Evolutionary conservation across 2,113 vertebrate genomes (phyloP).

Genomic region (Rallus limicola): DNA sequence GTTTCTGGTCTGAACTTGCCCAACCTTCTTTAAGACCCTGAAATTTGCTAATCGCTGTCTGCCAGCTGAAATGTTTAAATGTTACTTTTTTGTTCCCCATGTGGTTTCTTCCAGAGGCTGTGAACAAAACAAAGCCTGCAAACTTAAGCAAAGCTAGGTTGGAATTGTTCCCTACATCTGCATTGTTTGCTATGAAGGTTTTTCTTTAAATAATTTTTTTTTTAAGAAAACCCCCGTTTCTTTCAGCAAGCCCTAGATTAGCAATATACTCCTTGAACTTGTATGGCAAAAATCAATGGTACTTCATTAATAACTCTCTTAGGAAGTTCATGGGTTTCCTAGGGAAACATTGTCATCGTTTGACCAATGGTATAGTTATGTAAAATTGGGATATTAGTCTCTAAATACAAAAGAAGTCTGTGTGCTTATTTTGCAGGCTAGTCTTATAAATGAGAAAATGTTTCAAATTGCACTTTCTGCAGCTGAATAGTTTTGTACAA

Average conservation of each 20-base stretch:
- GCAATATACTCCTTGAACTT: background rate
- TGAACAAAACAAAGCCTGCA: background rate
- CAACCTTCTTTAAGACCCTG: background rate
- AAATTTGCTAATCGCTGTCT: background rate
- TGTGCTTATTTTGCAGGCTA: background rate
- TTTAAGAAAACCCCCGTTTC: fast-evolving
- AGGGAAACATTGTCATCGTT: background rate
- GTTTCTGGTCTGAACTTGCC: slow-evolving; percentile 14
- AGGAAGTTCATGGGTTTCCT: background rate
- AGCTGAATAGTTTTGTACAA: background rate
- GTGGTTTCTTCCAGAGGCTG: background rate
- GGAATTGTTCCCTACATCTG: background rate
- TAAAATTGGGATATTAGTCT: background rate
- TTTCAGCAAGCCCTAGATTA: background rate
- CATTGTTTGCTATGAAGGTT: background rate
- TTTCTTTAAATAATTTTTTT: background rate
- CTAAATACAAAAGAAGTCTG: background rate
- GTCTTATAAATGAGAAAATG: background rate
- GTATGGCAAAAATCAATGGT: background rate
- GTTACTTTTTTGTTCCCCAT: background rate
- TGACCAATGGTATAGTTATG: background rate
- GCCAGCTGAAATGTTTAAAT: background rate
- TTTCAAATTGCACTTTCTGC: background rate
- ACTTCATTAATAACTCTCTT: background rate
- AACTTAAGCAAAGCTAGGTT: background rate